phyloP scores from a whole-genome alignment of 2,113 vertebrate species.

The Heterocephalus glaber region DNA sequence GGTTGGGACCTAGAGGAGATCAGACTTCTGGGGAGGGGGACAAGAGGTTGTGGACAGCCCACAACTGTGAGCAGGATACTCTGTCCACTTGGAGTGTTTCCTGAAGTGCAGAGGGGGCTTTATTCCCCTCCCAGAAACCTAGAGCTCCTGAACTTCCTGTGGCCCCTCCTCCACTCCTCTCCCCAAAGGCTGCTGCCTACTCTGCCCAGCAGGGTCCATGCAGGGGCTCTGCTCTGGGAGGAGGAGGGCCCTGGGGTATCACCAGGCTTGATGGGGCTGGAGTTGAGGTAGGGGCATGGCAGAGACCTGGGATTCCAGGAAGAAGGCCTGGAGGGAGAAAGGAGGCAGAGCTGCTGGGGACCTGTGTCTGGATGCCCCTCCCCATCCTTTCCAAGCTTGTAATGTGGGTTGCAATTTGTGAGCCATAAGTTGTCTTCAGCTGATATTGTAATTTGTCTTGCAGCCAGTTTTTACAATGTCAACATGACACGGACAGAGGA shows the following conservation, averaged over 20 bases:
- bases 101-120: neutral
- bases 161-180: neutral
- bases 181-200: too few species aligned
- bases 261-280: neutral
- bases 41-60: neutral
- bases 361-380: neutral
- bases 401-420: neutral
- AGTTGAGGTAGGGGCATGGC: fast-evolving
- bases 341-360: neutral
- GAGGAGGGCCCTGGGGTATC: neutral
- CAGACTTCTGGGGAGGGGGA: neutral
- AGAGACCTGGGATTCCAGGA: neutral
- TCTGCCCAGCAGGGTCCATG: neutral
- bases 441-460: neutral
- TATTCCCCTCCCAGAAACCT: neutral
- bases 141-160: neutral
- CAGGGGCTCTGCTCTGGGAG: too few species aligned
- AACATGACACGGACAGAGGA: fast-evolving
- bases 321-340: neutral
- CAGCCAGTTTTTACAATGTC: neutral
- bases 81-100: fast-evolving
- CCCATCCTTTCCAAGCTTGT: neutral
- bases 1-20: neutral
- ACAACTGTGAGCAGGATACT: neutral
- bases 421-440: neutral